Percentiles rank a stretch among this genome's conserved stretches.
These are phyloP conservation scores for Zonotrichia albicollis DNA, from an alignment of 2,797 vertebrate species.

Conservation along the genomic window DNA sequence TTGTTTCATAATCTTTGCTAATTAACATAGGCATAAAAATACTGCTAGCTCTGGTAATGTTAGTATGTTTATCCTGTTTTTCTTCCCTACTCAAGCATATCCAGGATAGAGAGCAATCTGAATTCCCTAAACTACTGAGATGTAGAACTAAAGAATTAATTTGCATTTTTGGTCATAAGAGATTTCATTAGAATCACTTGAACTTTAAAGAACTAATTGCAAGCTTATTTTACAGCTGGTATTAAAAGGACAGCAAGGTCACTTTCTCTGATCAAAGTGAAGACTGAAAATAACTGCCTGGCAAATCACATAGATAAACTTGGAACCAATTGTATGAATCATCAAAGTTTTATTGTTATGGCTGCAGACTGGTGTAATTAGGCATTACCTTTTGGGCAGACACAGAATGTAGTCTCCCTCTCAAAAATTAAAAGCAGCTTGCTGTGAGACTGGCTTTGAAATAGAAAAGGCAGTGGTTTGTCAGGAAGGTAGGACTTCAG, in stretches of 20 bases:
- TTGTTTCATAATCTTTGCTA: background rate
- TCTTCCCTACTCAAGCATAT: background rate
- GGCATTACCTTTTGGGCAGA: slow-evolving; percentile 18
- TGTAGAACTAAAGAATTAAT: slow-evolving; percentile 41
- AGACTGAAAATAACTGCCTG: slow-evolving; percentile 34
- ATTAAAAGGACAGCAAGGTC: slow-evolving; percentile 50
- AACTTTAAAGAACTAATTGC: slow-evolving; percentile 62
- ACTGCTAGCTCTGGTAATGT: background rate
- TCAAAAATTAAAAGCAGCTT: background rate
- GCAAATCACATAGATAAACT: background rate
- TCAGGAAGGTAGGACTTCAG: slow-evolving; percentile 5
- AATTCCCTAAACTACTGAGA: slow-evolving; percentile 24
- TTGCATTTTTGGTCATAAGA: slow-evolving; percentile 51
- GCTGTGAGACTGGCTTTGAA: slow-evolving; percentile 19
- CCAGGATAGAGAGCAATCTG: background rate
- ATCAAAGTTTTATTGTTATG: slow-evolving; percentile 27
- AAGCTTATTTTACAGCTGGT: slow-evolving; percentile 29
- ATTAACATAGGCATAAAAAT: slow-evolving; percentile 4
- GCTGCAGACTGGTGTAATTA: background rate
- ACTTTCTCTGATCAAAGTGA: slow-evolving; percentile 55
- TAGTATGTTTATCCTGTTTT: background rate
- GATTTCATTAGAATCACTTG: slow-evolving; percentile 51
- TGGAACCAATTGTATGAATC: slow-evolving; percentile 12
- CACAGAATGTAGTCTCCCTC: background rate
- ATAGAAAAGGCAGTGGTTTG: background rate